These are phyloP conservation scores for Penaeus japonicus DNA, from an alignment of 1,140 invertebrate genomes.

Conservation along the genomic window DNA sequence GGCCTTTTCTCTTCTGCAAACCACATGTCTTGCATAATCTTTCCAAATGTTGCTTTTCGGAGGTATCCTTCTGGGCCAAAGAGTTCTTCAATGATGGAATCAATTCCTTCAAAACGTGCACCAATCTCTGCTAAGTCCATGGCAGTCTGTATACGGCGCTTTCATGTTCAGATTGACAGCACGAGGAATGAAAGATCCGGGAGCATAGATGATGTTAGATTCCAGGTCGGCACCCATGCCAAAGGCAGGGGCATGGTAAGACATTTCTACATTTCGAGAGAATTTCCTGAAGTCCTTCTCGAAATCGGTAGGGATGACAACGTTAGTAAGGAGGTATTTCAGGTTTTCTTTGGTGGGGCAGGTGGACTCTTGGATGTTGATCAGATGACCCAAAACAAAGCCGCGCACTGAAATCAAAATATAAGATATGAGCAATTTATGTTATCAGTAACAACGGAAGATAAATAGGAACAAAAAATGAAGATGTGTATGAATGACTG, in stretches of 20 bases:
- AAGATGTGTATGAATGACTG: too few species aligned
- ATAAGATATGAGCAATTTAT: background rate
- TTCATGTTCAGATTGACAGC: background rate
- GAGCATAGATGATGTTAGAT: slow-evolving; percentile 41
- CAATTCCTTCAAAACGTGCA: slow-evolving; percentile 21
- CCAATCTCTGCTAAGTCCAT: slow-evolving; percentile 37
- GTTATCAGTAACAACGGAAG: too few species aligned
- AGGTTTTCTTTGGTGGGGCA: background rate
- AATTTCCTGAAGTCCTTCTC: slow-evolving; percentile 32
- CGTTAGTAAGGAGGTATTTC: background rate
- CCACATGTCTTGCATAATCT: slow-evolving; percentile 3
- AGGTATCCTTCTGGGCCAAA: slow-evolving; percentile 37
- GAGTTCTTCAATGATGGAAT: slow-evolving; percentile 14
- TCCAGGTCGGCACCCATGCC: slow-evolving; percentile 34
- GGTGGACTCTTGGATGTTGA: background rate
- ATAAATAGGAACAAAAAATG: too few species aligned
- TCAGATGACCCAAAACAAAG: background rate
- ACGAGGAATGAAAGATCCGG: slow-evolving; percentile 44
- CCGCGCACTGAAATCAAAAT: background rate
- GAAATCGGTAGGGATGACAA: slow-evolving; percentile 15
- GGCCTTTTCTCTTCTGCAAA: slow-evolving; percentile 1
- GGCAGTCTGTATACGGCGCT: background rate
- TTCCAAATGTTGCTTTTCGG: background rate
- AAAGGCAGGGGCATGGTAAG: slow-evolving; percentile 9
- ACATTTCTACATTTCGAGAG: slow-evolving; percentile 25